Base-by-base conservation (phyloP, 2,113 vertebrate genomes). In the Ophiodon elongatus region DNA sequence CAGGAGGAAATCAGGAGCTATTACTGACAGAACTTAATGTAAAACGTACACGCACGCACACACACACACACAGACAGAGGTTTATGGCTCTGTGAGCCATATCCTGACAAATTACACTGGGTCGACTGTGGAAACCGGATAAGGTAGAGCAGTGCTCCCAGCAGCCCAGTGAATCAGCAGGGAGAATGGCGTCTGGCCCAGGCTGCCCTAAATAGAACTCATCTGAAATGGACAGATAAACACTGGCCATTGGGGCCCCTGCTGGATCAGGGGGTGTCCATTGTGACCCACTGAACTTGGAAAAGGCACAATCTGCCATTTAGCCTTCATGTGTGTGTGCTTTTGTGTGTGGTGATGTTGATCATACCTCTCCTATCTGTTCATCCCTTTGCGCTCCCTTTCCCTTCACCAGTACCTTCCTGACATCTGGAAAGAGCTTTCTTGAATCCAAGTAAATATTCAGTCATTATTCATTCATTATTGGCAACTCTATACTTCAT, bases 211-310 rank as follows among this genome's bases (percentile, higher is more conserved):
- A 94, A 95, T 95, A 94, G 92, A 94, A 94, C 92, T 94, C 88
- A 89, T 94, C 94, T 94, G 93, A 94, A 94, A 91, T 91, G 88
- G 92, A 89, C 93, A 92, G 93, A 95, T 94, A 94, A 95, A 93
- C 92, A 89, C 76, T 78, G 89, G 92, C 89, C 91, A 88, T 83
- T 80, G 81, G 91, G 92, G 90, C 80, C 89, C 85, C 88, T 82
- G 83, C 83, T 84, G 89, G 89, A 88, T 87, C 88, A 82, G 25
- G 79, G 89, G 80, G 80, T 85, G 91, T 90, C 83, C 47, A 90
- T 88, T 89, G 89, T 93, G 92, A 93, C 92, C 90, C 86, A 87
- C 84, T 94, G 93, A 92, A 93, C 93, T 87, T 87, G 85, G 88
- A 87, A n/a, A 69, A 85, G 83, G 86, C 86, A 80, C 90, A 91